Evolutionary conservation across 2,888 invertebrate genomes (phyloP).

Genomic region (Eupithecia vulgata): DNA sequence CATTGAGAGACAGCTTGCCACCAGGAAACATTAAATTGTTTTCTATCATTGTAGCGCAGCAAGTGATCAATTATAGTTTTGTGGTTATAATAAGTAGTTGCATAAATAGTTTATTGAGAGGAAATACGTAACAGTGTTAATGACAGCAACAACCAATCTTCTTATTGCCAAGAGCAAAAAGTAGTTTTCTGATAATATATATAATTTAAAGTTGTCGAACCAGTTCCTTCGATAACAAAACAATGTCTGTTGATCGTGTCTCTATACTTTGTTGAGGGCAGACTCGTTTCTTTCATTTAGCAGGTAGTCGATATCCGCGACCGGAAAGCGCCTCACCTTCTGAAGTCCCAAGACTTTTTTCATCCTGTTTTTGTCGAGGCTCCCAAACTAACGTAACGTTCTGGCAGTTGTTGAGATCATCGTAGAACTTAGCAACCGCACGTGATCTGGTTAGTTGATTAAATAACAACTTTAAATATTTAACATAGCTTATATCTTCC

Average conservation of each 20-base stretch:
- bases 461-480: not conserved
- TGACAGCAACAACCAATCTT: constrained; percentile 28
- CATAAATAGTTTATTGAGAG: constrained; percentile 28
- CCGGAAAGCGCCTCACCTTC: constrained; percentile 69
- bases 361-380: constrained; percentile 54
- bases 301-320: constrained; percentile 73
- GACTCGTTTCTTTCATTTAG: constrained; percentile 61
- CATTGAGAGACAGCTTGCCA: constrained; percentile 35
- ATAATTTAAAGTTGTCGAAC: constrained; percentile 42
- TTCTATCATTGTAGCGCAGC: constrained; percentile 30
- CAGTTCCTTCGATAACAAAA: constrained; percentile 42
- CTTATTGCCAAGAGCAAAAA: constrained; percentile 39
- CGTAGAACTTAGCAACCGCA: constrained; percentile 27
- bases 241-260: constrained; percentile 33
- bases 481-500: not conserved
- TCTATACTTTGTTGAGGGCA: constrained; percentile 47
- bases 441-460: constrained; percentile 8
- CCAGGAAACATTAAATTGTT: constrained; percentile 38
- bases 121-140: constrained; percentile 30
- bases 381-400: constrained; percentile 53
- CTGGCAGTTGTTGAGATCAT: constrained; percentile 48
- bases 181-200: constrained; percentile 37
- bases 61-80: constrained; percentile 27
- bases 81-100: constrained; percentile 20
- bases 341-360: constrained; percentile 64